phyloP scores from a whole-genome alignment of 2,888 invertebrate species.

The Eupithecia tripunctaria region DNA sequence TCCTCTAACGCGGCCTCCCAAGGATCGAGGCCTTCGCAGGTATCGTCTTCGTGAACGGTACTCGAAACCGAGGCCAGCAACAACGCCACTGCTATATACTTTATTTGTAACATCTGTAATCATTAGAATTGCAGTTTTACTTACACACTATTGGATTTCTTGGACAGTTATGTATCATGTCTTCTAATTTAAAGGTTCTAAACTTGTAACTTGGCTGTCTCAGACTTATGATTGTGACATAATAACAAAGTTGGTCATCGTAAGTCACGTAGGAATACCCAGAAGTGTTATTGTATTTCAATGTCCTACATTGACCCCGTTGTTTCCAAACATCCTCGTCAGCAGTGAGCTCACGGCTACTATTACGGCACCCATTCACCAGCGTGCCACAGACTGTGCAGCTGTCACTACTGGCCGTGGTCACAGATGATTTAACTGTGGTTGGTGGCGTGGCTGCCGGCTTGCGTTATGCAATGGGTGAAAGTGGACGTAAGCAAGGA shows the following conservation, averaged over 20 bases:
- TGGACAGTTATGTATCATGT: background rate
- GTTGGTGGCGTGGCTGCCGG: constrained; percentile 23
- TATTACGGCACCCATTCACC: constrained; percentile 18
- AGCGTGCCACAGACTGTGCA: constrained; percentile 16
- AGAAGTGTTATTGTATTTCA: constrained; percentile 20
- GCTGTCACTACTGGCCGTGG: constrained; percentile 1
- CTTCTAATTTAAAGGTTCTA: background rate
- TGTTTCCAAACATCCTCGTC: constrained; percentile 29
- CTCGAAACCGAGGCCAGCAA: constrained; percentile 32
- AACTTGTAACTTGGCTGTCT: background rate
- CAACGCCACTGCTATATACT: constrained; percentile 38
- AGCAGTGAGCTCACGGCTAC: constrained; percentile 21
- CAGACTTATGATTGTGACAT: background rate
- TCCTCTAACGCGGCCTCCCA: constrained; percentile 87
- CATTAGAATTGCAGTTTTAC: background rate
- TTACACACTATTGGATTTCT: background rate
- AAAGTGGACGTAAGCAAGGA: constrained; percentile 52
- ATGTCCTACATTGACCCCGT: constrained; percentile 12
- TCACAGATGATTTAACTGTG: constrained; percentile 19
- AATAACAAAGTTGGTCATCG: background rate
- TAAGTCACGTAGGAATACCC: constrained; percentile 4
- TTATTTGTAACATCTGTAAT: constrained; percentile 45
- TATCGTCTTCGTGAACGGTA: constrained; percentile 19
- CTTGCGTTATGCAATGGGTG: constrained; percentile 44
- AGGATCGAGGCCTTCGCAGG: constrained; percentile 61